Base-by-base conservation (phyloP, 2,113 vertebrate species). In the Upupa epops region DNA sequence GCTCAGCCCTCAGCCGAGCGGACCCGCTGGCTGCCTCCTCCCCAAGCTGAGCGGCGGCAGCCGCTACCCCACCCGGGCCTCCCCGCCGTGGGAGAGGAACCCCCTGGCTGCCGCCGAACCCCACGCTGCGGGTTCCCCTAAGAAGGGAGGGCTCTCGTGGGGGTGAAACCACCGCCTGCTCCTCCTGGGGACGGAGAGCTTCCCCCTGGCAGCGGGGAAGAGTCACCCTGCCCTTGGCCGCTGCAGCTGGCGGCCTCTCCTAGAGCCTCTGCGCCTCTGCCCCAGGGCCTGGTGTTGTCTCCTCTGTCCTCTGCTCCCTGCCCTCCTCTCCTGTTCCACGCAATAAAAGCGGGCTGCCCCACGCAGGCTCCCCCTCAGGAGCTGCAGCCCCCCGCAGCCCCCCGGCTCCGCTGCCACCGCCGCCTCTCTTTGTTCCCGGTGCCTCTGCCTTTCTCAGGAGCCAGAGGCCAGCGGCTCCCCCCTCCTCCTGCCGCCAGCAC, bases 41-140 rank as follows among this genome's bases (percentile, higher is more conserved):
- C 19, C 17, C 17, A 31, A 26, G 51, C n/a, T 1, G 0, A n/a
- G 4, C 0, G 31, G 13, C 31, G 1, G 12, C 42, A 0, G 1
- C n/a, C n/a, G n/a, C n/a, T n/a, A n/a, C n/a, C n/a, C 24, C 22
- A 3, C 4, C 58, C 46, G 18, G 46, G 17, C 16, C 13, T 48
- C 46, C 18, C 20, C 19, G 46, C 46, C 20, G 17, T 18, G 46
- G 9, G 8, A 11, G 18, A 9, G 13, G 8, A 21, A 10, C 17
- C 46, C 46, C 10, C n/a, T n/a, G n/a, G n/a, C n/a, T n/a, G n/a
- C n/a, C n/a, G n/a, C n/a, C n/a, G n/a, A n/a, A n/a, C 18, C 46
- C 18, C 17, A 21, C 46, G 17, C 46, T 48, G 76, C n/a, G 4
- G 52, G 5, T 55, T 45, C 22, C 34, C 21, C 22, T 1, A 4